phyloP scores from a whole-genome alignment of 53 echinoderm and acorn worm species.

The Temnopleurus reevesii region DNA sequence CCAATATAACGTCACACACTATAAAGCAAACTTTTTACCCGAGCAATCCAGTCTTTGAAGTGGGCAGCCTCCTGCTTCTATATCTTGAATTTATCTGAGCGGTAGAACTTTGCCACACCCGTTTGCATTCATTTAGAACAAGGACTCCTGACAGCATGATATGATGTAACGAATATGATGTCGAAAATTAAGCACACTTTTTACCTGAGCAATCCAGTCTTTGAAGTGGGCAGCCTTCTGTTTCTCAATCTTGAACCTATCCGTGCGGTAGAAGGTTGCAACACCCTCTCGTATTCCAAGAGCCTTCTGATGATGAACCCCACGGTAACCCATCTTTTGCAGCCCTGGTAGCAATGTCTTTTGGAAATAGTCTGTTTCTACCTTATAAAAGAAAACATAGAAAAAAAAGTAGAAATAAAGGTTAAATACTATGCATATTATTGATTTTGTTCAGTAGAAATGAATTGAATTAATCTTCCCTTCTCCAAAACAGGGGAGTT shows the following conservation, averaged over 20 bases:
- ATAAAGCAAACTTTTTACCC: constrained; percentile 30
- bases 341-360: constrained; percentile 60
- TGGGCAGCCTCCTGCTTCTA: constrained; percentile 22
- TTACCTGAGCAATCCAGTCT: constrained; percentile 41
- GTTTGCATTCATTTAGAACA: constrained; percentile 62
- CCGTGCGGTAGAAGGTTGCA: constrained; percentile 59
- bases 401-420: no score
- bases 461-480: no score
- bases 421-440: no score
- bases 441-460: no score
- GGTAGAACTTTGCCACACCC: constrained; percentile 64
- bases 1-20: no score
- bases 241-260: constrained; percentile 30
- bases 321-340: constrained; percentile 56
- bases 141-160: no score
- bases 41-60: constrained; percentile 39
- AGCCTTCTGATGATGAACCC: constrained; percentile 56
- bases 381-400: constrained; percentile 53
- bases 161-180: no score
- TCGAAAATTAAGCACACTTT: no score
- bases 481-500: no score
- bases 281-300: constrained; percentile 63
- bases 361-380: constrained; percentile 69
- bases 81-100: constrained; percentile 22
- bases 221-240: constrained; percentile 39